phyloP scores from a whole-genome alignment of 2,888 invertebrate species.

The Subacronicta megacephala region DNA sequence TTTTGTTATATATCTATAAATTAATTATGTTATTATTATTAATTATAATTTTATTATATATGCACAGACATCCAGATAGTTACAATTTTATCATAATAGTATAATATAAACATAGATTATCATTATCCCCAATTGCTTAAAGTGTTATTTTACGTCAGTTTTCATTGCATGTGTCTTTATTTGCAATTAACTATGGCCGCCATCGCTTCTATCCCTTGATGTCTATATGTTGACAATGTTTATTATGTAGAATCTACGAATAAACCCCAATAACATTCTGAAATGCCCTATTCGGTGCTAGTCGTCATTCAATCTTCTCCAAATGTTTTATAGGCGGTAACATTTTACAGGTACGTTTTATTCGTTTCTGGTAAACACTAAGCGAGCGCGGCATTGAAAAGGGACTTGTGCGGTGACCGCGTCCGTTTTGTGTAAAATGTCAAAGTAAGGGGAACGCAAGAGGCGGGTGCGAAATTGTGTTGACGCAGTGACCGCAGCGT shows the following conservation, averaged over 20 bases:
- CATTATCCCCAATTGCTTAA: constrained; percentile 8
- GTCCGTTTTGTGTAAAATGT: constrained; percentile 83
- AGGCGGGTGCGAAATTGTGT: constrained; percentile 76
- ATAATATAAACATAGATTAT: too few species aligned
- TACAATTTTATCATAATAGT: too few species aligned
- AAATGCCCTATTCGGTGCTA: constrained; percentile 12
- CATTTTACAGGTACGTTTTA: constrained; percentile 37
- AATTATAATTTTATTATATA: too few species aligned
- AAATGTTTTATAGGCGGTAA: constrained; percentile 30
- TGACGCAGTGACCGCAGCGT: constrained; percentile 77
- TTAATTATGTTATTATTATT: too few species aligned
- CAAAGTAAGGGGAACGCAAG: constrained; percentile 78
- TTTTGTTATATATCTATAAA: too few species aligned
- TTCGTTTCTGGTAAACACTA: constrained; percentile 47
- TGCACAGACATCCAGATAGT: too few species aligned
- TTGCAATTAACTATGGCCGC: constrained; percentile 14
- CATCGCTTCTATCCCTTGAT: constrained; percentile 7
- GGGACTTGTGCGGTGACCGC: constrained; percentile 77
- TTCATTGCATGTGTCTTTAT: constrained; percentile 16
- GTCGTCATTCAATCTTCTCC: constrained; percentile 21
- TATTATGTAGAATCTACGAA: constrained; percentile 13
- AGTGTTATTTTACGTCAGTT: constrained; percentile 18
- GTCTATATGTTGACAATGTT: constrained; percentile 13
- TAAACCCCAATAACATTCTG: constrained; percentile 19
- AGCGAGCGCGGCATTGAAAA: constrained; percentile 68